A percentile compares a stretch with the other conserved stretches of the same genome.
Evolutionary conservation across 2,797 vertebrate genomes (phyloP).

Genomic region (Phoxinus dragarum): DNA sequence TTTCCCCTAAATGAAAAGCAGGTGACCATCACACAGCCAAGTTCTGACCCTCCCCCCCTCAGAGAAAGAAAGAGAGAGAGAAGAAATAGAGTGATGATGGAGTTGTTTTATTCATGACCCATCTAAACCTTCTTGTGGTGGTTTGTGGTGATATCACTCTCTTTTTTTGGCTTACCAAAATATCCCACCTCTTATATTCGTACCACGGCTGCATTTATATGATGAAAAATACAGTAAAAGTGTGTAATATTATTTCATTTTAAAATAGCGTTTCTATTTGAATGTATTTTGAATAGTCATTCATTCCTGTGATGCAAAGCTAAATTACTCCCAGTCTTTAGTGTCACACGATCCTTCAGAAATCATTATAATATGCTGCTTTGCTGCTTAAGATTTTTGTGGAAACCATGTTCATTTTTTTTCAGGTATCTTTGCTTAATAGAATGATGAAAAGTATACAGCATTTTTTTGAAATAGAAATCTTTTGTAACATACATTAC

Average conservation of each 20-base stretch:
- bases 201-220: neutral
- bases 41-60: conserved; percentile 48
- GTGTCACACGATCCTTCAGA: neutral
- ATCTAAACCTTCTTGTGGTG: neutral
- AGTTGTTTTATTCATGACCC: conserved; percentile 23
- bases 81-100: conserved; percentile 47
- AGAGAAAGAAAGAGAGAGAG: conserved; percentile 9
- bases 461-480: neutral
- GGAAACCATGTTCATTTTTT: neutral
- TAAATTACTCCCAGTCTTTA: neutral
- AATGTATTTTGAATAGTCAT: neutral
- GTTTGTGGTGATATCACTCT: conserved; percentile 5
- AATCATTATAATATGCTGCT: neutral
- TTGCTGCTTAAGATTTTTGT: neutral
- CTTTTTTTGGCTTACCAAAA: neutral
- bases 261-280: neutral
- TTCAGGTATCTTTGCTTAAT: neutral
- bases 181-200: neutral
- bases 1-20: conserved; percentile 80
- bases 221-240: neutral
- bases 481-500: neutral
- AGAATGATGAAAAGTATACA: neutral
- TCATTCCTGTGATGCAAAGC: neutral
- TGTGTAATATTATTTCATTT: neutral
- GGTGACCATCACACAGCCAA: conserved; percentile 75